A percentile compares a stretch with the other conserved stretches of the same genome.
Conservation (phyloP, 2,797 vertebrate species). For the Sebastes variabilis region DNA sequence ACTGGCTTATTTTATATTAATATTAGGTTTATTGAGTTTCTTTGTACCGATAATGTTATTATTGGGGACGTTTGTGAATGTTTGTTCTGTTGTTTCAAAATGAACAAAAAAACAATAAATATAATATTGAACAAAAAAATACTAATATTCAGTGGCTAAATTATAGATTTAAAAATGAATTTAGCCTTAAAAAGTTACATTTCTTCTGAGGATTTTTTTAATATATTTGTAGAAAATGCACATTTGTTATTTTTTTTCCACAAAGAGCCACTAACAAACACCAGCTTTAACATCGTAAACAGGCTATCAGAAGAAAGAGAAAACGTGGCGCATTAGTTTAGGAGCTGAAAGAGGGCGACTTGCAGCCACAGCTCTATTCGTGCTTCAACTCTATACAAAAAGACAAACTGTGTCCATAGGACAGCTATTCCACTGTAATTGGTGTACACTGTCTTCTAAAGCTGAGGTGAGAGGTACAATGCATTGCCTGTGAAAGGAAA, state of each 20-base stretch:
- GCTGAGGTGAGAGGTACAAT: constrained; percentile 84
- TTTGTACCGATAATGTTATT: too few species aligned
- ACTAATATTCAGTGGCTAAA: background rate
- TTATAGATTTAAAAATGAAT: background rate
- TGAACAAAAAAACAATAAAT: too few species aligned
- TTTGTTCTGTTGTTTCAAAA: too few species aligned
- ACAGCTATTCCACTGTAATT: constrained; percentile 84
- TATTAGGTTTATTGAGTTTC: too few species aligned
- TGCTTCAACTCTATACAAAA: constrained; percentile 49
- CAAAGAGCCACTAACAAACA: constrained; percentile 32
- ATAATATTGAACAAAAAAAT: too few species aligned
- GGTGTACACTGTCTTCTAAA: constrained; percentile 85
- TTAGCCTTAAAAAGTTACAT: background rate
- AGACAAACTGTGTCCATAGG: constrained; percentile 73
- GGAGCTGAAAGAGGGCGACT: constrained; percentile 45
- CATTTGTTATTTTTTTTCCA: constrained; percentile 14
- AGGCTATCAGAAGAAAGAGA: constrained; percentile 31
- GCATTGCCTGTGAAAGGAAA: constrained; percentile 81
- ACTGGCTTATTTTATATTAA: too few species aligned
- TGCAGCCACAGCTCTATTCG: constrained; percentile 46
- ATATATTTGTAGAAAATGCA: background rate
- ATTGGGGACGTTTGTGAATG: too few species aligned
- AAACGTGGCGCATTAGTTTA: constrained; percentile 25
- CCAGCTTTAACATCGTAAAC: constrained; percentile 17
- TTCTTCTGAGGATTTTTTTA: background rate